Conservation (phyloP, 2,113 vertebrate genomes). For the Willisornis vidua region DNA sequence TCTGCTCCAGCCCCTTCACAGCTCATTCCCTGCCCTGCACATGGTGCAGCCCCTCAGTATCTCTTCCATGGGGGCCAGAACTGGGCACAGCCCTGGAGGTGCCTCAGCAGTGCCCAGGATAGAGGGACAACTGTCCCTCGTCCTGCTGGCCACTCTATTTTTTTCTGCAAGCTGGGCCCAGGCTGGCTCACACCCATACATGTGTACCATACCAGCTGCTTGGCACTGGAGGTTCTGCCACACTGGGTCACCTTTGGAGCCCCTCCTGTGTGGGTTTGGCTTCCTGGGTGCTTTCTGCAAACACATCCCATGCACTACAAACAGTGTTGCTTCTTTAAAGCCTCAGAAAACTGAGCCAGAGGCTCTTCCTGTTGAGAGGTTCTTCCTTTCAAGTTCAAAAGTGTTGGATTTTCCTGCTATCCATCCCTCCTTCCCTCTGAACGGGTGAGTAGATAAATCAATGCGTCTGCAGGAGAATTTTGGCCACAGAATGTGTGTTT, state of each 20-base stretch:
- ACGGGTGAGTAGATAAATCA: background rate
- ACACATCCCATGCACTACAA: background rate
- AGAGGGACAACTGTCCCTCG: background rate
- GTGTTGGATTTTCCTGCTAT: background rate
- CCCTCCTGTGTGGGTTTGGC: background rate
- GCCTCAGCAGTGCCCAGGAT: background rate
- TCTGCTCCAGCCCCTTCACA: background rate
- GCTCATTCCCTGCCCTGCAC: background rate
- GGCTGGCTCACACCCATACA: background rate
- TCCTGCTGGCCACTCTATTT: background rate
- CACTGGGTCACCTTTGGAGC: background rate
- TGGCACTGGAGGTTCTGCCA: background rate
- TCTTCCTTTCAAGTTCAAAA: background rate
- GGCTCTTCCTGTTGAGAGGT: no score
- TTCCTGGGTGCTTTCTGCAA: background rate
- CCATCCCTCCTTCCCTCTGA: background rate
- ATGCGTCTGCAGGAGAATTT: background rate
- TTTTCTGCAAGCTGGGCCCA: background rate
- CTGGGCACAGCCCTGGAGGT: background rate
- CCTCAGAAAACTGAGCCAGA: background rate
- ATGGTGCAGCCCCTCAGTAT: background rate
- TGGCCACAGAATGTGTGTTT: background rate
- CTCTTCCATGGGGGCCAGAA: background rate
- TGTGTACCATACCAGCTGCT: background rate
- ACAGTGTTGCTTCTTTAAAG: background rate